A percentile compares a stretch with the other conserved stretches of the same genome.
These are phyloP conservation scores for Blastobasis lacticolella DNA, from an alignment of 2,888 invertebrate genomes.

Conservation along the genomic window DNA sequence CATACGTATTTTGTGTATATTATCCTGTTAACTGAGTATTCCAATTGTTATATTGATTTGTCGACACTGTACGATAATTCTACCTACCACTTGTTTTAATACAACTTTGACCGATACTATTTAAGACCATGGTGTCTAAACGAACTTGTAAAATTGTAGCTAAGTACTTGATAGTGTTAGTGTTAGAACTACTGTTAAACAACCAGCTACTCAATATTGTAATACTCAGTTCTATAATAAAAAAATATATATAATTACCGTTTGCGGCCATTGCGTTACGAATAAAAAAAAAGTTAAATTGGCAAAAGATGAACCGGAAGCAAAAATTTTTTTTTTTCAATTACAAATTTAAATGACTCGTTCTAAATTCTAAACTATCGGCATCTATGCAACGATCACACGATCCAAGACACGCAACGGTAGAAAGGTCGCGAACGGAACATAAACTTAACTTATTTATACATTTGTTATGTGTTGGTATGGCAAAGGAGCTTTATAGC, in stretches of 20 bases:
- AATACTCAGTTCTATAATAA: constrained; percentile 17
- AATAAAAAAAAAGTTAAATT: background rate
- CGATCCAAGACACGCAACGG: background rate
- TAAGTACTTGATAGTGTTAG: too few species aligned
- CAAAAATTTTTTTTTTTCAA: background rate
- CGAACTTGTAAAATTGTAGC: too few species aligned
- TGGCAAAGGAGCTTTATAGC: constrained; percentile 19
- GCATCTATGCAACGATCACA: background rate
- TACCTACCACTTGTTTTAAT: too few species aligned
- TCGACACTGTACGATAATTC: constrained; percentile 18
- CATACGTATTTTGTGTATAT: constrained; percentile 1
- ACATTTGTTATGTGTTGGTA: constrained; percentile 33
- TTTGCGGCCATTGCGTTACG: constrained; percentile 20
- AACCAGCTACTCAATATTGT: constrained; percentile 9
- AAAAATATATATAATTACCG: constrained; percentile 13
- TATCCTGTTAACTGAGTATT: too few species aligned
- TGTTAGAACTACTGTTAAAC: background rate
- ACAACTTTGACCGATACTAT: too few species aligned
- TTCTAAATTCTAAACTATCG: background rate
- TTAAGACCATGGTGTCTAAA: too few species aligned
- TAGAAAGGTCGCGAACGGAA: constrained; percentile 30
- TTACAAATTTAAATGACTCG: background rate
- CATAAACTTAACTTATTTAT: constrained; percentile 25
- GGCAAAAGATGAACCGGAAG: constrained; percentile 2
- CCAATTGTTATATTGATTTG: too few species aligned